phyloP scores from a whole-genome alignment of 2,888 invertebrate species.

The Lypha dubia region DNA sequence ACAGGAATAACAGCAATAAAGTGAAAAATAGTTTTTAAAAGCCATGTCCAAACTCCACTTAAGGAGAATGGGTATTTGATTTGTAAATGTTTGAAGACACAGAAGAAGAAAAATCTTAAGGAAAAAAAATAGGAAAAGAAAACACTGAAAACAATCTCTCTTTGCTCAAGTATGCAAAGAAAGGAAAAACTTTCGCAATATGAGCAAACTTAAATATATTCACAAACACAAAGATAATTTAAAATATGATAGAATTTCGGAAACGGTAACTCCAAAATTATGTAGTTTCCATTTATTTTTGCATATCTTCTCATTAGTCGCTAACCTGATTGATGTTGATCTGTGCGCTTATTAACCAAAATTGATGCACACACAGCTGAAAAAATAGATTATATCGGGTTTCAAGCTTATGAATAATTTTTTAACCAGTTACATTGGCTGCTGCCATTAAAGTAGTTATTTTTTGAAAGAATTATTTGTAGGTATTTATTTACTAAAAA shows the following conservation, averaged over 20 bases:
- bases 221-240: background rate
- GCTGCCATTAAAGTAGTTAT: no score
- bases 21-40: slow-evolving; percentile 18
- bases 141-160: slow-evolving; percentile 38
- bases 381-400: no score
- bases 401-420: no score
- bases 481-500: no score
- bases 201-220: slow-evolving; percentile 20
- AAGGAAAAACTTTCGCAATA: slow-evolving; percentile 44
- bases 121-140: slow-evolving; percentile 4
- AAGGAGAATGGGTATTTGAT: slow-evolving; percentile 56
- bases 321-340: no score
- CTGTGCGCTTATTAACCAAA: no score
- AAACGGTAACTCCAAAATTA: background rate
- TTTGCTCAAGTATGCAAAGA: slow-evolving; percentile 59
- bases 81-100: slow-evolving; percentile 63
- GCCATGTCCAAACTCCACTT: slow-evolving; percentile 62
- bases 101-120: no score
- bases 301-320: no score
- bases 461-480: no score
- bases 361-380: no score
- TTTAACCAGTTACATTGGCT: no score
- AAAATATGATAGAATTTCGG: background rate
- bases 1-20: slow-evolving; percentile 18
- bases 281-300: no score